phyloP scores from a whole-genome alignment of 1,140 invertebrate genomes.

The Dolichoris vasculosae region DNA sequence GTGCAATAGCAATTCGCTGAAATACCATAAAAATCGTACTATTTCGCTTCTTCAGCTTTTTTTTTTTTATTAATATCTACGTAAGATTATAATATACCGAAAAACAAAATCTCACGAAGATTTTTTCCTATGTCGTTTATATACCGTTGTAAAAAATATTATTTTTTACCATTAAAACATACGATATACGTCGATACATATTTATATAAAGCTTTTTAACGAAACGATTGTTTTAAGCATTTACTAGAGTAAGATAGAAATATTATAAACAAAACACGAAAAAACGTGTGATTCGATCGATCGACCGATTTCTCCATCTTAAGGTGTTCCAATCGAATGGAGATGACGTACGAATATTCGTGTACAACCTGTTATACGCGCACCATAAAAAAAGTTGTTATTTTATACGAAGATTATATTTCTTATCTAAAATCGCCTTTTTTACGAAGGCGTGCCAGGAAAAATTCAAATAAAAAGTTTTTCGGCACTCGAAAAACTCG shows the following conservation, averaged over 20 bases:
- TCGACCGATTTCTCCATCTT: not conserved
- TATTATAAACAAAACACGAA: not conserved
- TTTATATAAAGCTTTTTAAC: too few species aligned
- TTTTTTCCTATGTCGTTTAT: not conserved
- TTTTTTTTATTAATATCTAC: not conserved
- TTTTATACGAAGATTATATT: conserved; percentile 9
- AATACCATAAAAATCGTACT: not conserved
- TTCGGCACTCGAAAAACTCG: conserved; percentile 5
- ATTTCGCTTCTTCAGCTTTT: not conserved
- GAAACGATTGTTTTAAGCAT: not conserved
- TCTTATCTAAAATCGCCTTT: not conserved
- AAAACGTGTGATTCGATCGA: not conserved
- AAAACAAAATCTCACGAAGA: not conserved
- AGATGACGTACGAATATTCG: not conserved
- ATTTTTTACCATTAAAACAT: too few species aligned
- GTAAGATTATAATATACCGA: not conserved
- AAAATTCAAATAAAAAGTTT: conserved; percentile 21
- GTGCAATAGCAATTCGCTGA: not conserved
- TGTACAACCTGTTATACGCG: not conserved
- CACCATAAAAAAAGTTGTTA: not conserved
- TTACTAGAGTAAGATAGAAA: not conserved
- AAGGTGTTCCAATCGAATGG: not conserved
- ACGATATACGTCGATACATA: too few species aligned
- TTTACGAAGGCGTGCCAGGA: not conserved
- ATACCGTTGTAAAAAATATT: not conserved